Base-by-base conservation (phyloP, 2,113 vertebrate species). In the Gallinago jamesoni region DNA sequence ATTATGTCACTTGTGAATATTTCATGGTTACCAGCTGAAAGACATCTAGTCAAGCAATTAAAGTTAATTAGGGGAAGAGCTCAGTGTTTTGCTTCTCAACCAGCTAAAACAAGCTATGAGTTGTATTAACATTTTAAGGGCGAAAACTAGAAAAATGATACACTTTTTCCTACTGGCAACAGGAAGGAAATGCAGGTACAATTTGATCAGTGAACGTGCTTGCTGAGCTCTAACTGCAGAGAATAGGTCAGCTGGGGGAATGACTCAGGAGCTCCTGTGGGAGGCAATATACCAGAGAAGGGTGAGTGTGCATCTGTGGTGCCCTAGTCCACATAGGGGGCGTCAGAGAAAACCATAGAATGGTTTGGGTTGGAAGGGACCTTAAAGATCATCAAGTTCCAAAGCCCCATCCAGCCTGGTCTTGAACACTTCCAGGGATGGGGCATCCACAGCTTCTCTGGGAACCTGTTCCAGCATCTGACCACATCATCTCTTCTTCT, bases 1-100 rank as follows among this genome's bases (percentile, higher is more conserved):
- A 85, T 82, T 87, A 69, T 72, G 76, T 63, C 70, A 70, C 41
- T 80, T 85, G 80, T 92, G 81, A 96, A 67, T 93, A 77, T 89
- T 94, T 94, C 89, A 76, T 20, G 67, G 80, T 75, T 78, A 89
- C 31, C 84, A 95, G 66, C 50, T 94, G 89, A 96, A 89, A 94
- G 70, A 53, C 18, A 85, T 94, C 50, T 92, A 89, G 66, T 57
- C 56, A 82, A 92, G n/a, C 84, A 96, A 94, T 89, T 94, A 94
- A 90, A 89, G 67, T 48, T 23, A 94, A 83, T 92, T 84, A 94
- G 53, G 11, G 31, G 57, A 82, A 87, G 81, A 89, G 10, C 31
- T 33, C 22, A 83, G 30, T 56, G 19, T 45, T 85, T 78, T 85
- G 3, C 41, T 93, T 74, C 81, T 79, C 87, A 88, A 50, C 6